phyloP scores from a whole-genome alignment of 92 coral and sea anemone species.

The Siderastrea radians region DNA sequence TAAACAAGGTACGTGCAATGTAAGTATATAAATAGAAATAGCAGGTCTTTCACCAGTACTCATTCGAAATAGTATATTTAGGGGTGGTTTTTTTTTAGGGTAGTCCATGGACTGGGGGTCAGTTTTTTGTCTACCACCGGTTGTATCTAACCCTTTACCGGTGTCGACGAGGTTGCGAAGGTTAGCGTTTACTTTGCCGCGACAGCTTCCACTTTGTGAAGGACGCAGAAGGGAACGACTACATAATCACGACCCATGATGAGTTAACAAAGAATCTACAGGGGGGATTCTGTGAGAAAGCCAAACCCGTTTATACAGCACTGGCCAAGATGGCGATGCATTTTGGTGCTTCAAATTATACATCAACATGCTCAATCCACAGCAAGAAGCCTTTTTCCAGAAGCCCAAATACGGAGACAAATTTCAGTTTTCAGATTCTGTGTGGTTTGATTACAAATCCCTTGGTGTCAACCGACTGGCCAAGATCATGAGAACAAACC shows the following conservation, averaged over 20 bases:
- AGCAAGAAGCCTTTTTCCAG: constrained; percentile 17
- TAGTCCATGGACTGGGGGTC: too few species aligned
- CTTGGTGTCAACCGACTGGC: constrained; percentile 44
- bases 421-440: neutral
- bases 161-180: constrained; percentile 60
- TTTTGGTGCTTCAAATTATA: constrained; percentile 26
- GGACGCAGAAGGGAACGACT: constrained; percentile 56
- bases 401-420: constrained; percentile 18
- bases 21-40: too few species aligned
- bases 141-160: constrained; percentile 23
- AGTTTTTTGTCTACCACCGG: too few species aligned
- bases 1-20: too few species aligned
- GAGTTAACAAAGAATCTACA: constrained; percentile 62
- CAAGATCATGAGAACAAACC: constrained; percentile 7
- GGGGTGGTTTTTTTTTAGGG: too few species aligned
- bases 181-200: neutral
- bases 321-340: constrained; percentile 37
- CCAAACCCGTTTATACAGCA: constrained; percentile 48
- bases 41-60: too few species aligned
- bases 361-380: constrained; percentile 22
- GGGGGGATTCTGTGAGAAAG: constrained; percentile 49
- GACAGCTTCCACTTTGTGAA: constrained; percentile 44
- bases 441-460: constrained; percentile 25
- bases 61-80: too few species aligned
- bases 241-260: constrained; percentile 55